Evolutionary conservation across 1,140 invertebrate genomes (phyloP), one percentile per base, ranked within the genome.

Genomic region (Solenopsis fugax): DNA sequence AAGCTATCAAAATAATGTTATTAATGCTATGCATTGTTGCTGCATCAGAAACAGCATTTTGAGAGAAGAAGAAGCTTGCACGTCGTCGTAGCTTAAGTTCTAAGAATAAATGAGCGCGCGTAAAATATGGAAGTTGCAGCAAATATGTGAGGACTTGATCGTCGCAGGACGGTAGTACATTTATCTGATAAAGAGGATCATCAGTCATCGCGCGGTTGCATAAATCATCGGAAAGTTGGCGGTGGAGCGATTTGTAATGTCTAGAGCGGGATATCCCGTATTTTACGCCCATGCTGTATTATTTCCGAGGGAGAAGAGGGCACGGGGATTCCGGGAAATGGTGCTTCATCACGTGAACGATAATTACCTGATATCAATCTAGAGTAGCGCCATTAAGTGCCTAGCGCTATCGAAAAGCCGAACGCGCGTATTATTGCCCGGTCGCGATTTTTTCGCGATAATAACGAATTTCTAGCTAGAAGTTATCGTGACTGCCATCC

Each of bases 181-280:
- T 80, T 80, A 80, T 80, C 77, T 80, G 77, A 80, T 80, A 69
- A 80, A 80, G 77, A 80, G 62, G 48, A 69, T 80, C 77, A 80
- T 80, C 77, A 80, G 77, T 80, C 77, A 80, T 80, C 77, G 29
- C n/a, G 62, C n/a, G 56, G 64, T 54, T 80, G 64, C 77, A 80
- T 80, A 80, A 69, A 80, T 80, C 77, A 69, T 80, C 64, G 77
- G 77, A 69, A 67, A 80, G 77, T 80, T 80, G 77, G 64, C 62
- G 64, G 77, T n/a, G 13, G 77, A 69, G 48, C 77, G 62, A 80
- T 80, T 80, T 80, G 77, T 80, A 80, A 80, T 34, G 62, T 80
- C 56, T 4, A 56, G 37, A 45, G 37, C 34, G 48, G 45, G 34
- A 69, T 65, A 67, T 67, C 29, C n/a, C 29, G 56, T 69, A 24